A percentile compares a stretch with the other conserved stretches of the same genome.
Conservation (phyloP, 2,113 vertebrate species). For the Lepisosteus oculatus region DNA sequence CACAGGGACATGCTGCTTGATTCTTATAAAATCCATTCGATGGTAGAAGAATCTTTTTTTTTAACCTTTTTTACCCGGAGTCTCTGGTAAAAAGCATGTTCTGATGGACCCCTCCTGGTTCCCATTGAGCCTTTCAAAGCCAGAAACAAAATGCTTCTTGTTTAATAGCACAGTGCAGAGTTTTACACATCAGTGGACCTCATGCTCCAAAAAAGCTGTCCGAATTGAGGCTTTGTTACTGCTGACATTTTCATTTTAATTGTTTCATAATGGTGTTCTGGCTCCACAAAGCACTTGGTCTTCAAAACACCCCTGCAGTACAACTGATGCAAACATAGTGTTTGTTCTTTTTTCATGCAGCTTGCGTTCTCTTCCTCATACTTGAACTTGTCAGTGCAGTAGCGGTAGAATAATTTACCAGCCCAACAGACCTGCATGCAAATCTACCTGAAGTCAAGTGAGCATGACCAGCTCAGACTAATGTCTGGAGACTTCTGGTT, state of each 20-base stretch:
- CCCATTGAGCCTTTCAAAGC: slow-evolving; percentile 13
- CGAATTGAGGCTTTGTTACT: slow-evolving; percentile 46
- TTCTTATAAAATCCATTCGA: background rate
- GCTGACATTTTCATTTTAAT: slow-evolving; percentile 33
- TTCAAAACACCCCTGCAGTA: slow-evolving; percentile 35
- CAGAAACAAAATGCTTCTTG: slow-evolving; percentile 45
- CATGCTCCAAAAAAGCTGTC: slow-evolving; percentile 52
- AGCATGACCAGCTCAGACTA: no score
- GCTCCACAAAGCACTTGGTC: slow-evolving; percentile 17
- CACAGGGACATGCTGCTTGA: slow-evolving; percentile 5
- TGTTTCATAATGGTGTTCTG: slow-evolving; percentile 35
- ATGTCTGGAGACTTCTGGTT: no score
- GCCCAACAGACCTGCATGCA: no score
- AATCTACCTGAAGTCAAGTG: no score
- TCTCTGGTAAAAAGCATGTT: no score
- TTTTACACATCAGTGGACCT: slow-evolving; percentile 49
- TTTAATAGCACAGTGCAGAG: slow-evolving; percentile 38
- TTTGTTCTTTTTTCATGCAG: slow-evolving; percentile 14
- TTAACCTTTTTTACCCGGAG: no score
- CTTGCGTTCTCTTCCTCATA: slow-evolving; percentile 16
- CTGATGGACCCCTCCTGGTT: background rate
- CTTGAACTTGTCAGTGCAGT: slow-evolving; percentile 14
- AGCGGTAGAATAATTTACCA: background rate
- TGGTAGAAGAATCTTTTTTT: no score
- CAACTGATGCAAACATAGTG: slow-evolving; percentile 22